phyloP scores from a whole-genome alignment of 2,888 invertebrate species.

The Drosophila kambysellisi region DNA sequence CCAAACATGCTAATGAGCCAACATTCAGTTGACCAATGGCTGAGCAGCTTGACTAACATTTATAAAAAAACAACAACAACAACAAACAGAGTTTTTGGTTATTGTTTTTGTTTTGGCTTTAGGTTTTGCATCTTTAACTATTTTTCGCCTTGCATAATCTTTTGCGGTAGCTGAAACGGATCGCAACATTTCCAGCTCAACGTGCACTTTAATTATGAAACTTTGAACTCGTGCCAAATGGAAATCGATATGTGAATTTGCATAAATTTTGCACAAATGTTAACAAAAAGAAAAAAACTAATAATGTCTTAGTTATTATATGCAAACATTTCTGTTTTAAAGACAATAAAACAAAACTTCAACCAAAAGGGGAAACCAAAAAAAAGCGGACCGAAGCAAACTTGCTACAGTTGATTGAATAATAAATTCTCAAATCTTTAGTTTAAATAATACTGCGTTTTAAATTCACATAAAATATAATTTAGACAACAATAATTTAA shows the following conservation, averaged over 20 bases:
- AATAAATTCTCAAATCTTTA: neutral
- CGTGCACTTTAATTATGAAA: slow-evolving; percentile 72
- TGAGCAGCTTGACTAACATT: slow-evolving; percentile 60
- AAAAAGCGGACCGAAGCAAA: slow-evolving; percentile 1
- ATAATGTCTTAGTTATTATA: slow-evolving; percentile 24
- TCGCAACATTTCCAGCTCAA: slow-evolving; percentile 63
- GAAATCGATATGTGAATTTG: slow-evolving; percentile 67
- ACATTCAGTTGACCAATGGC: slow-evolving; percentile 72
- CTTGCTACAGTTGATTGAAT: neutral
- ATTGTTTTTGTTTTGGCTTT: slow-evolving; percentile 46
- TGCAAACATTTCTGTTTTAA: neutral
- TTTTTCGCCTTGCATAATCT: slow-evolving; percentile 68
- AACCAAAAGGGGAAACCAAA: no score
- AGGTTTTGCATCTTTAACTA: slow-evolving; percentile 51
- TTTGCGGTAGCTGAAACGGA: slow-evolving; percentile 62
- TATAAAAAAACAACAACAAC: slow-evolving; percentile 34
- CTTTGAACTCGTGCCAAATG: slow-evolving; percentile 70
- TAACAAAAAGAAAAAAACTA: slow-evolving; percentile 27
- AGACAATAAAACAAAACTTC: slow-evolving; percentile 24
- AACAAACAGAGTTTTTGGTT: slow-evolving; percentile 63
- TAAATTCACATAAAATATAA: neutral
- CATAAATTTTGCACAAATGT: slow-evolving; percentile 59
- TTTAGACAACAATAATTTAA: neutral
- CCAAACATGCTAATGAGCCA: slow-evolving; percentile 80
- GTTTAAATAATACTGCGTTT: neutral